Percentiles rank a stretch among this genome's conserved stretches.
phyloP scores from a whole-genome alignment of 2,888 invertebrate genomes.

The Caenorhabditis sp. region DNA sequence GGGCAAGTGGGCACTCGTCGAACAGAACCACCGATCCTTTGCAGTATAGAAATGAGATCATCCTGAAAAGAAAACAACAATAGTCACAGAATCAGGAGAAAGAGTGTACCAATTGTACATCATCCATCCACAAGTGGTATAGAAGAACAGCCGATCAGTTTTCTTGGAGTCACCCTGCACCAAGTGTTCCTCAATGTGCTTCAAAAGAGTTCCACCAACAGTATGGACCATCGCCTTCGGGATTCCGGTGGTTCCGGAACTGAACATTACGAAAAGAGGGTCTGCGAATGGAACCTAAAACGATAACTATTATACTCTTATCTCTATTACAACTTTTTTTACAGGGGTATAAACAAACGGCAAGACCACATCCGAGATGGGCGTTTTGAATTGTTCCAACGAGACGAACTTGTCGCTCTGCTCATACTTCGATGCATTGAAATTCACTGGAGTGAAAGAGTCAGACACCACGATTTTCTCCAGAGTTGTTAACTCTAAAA shows the following conservation, averaged over 20 bases:
- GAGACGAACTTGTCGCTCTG: constrained; percentile 50
- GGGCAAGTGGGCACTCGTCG: constrained; percentile 82
- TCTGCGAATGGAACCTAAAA: constrained; percentile 82
- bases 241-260: constrained; percentile 83
- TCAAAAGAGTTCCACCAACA: constrained; percentile 82
- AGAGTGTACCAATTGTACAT: constrained; percentile 84
- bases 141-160: constrained; percentile 82
- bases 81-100: too few relatives aligned
- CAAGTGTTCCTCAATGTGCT: constrained; percentile 82
- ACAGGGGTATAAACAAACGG: constrained; percentile 55
- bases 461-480: constrained; percentile 70
- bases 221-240: constrained; percentile 83
- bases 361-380: constrained; percentile 25
- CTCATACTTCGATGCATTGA: constrained; percentile 54
- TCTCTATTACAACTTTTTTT: not conserved
- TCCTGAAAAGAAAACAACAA: constrained; percentile 73
- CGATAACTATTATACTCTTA: not conserved
- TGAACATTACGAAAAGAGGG: constrained; percentile 83
- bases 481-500: constrained; percentile 66
- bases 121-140: constrained; percentile 83
- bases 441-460: constrained; percentile 50
- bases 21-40: constrained; percentile 81
- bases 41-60: constrained; percentile 80
- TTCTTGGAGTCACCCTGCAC: constrained; percentile 81
- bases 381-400: constrained; percentile 56